Conservation (phyloP, 2,888 invertebrate genomes). For the Elegia similella region DNA sequence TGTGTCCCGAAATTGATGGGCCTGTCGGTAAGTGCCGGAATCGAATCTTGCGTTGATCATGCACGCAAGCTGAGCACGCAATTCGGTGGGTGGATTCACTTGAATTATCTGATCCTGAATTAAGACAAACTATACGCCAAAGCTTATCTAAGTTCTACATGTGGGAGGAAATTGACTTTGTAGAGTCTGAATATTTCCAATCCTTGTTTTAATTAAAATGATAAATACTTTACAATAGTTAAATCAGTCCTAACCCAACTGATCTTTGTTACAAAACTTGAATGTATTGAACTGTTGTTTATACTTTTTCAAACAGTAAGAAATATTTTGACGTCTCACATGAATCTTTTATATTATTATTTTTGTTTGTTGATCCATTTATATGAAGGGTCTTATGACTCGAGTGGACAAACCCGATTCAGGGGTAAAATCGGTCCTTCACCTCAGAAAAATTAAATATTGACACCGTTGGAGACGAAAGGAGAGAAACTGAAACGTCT, state of each 20-base stretch:
- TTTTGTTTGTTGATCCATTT: too few relatives aligned
- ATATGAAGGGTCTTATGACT: background rate
- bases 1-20: constrained; percentile 71
- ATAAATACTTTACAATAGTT: too few relatives aligned
- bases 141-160: background rate
- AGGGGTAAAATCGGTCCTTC: constrained; percentile 45
- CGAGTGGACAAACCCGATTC: background rate
- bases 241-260: too few relatives aligned
- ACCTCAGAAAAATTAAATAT: constrained; percentile 46
- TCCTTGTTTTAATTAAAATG: too few relatives aligned
- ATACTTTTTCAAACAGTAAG: too few relatives aligned
- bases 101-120: background rate
- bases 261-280: too few relatives aligned
- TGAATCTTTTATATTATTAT: too few relatives aligned
- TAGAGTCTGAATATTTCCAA: too few relatives aligned
- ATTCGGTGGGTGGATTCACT: constrained; percentile 21
- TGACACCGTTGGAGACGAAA: constrained; percentile 35
- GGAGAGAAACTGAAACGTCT: constrained; percentile 44
- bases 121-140: background rate
- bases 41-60: constrained; percentile 55
- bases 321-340: too few relatives aligned
- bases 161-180: too few relatives aligned
- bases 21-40: constrained; percentile 61
- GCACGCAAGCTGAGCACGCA: constrained; percentile 63
- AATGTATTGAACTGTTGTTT: too few relatives aligned